Evolutionary conservation across 2,113 vertebrate species (phyloP).

Genomic region (Rhinolophus ferrumequinum): DNA sequence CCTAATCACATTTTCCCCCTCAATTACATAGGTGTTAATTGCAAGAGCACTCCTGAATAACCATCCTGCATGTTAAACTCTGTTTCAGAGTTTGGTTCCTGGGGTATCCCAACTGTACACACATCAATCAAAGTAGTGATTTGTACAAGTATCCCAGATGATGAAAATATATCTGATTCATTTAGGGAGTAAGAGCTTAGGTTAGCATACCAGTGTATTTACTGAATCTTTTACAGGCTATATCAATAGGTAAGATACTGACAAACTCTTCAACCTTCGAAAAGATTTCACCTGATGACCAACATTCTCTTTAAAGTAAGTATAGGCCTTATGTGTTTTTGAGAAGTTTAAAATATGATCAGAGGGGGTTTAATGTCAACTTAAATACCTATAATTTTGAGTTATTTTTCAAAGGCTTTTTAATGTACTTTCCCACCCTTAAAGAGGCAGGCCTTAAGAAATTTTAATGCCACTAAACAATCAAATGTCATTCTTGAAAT

Average conservation of each 20-base stretch:
- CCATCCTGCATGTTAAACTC: neutral
- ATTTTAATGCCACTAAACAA: neutral
- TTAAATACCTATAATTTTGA: neutral
- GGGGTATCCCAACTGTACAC: neutral
- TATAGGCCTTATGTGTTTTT: neutral
- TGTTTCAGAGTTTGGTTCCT: neutral
- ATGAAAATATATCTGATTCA: neutral
- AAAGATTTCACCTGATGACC: neutral
- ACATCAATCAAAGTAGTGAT: neutral
- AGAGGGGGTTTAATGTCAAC: neutral
- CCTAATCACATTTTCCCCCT: neutral
- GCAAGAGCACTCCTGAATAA: neutral
- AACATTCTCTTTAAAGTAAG: neutral
- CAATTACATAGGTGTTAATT: neutral
- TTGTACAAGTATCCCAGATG: neutral
- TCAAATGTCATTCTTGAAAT: conserved; percentile 4
- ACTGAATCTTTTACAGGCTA: neutral
- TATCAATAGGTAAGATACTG: neutral
- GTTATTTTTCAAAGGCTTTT: neutral
- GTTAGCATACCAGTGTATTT: neutral
- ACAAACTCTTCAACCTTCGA: neutral
- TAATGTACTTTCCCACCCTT: neutral
- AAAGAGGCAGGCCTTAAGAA: neutral
- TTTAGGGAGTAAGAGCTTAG: neutral
- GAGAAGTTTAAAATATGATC: neutral